Base-by-base conservation (phyloP, 2,888 invertebrate genomes). In the Caenorhabditis wallacei region DNA sequence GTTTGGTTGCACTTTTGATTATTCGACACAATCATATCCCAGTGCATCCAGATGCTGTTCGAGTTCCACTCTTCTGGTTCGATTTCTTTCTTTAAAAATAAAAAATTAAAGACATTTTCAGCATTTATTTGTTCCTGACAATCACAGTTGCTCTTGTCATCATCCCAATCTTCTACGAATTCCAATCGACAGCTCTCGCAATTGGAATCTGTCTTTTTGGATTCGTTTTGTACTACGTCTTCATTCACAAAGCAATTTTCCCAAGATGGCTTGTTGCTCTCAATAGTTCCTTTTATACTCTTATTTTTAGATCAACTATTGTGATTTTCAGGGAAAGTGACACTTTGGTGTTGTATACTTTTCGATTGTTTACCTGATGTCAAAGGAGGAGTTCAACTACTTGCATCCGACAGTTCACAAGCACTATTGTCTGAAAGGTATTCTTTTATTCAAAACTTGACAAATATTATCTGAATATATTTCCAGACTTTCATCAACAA, bases 21-120 rank as follows among this genome's bases (percentile, higher is more conserved):
- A 91, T 91, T 43, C 84, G 91, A 11, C 85, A 91, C 79, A 80
- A 86, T 8, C 76, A 83, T 26, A 90, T 91, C 20, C 90, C 90
- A n/a, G 91, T 91, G 4, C 91, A 91, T 79, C 87, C 91, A 1
- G 91, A 91, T 30, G 90, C 90, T 37, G 88, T 91, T 22, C 79
- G 90, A 54, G 88, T 91, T 71, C 91, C 91, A 5, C 69, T 89
- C 37, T 84, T 83, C 64, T 85, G 86, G 88, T 89, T 30, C 18
- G 8, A 8, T n/a, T 5, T 8, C 71, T 54, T 10, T 16, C 0
- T 54, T 63, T 51, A 1, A 16, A 7, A 26, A 2, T 22, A n/a
- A 43, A 3, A 16, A 56, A 0, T 35, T 22, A 16, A 5, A 16
- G 37, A 30, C 11, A 43, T 53, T 79, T 82, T 4, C 68, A 85